phyloP scores from a whole-genome alignment of 2,888 invertebrate species.

The Agapostemon virescens region DNA sequence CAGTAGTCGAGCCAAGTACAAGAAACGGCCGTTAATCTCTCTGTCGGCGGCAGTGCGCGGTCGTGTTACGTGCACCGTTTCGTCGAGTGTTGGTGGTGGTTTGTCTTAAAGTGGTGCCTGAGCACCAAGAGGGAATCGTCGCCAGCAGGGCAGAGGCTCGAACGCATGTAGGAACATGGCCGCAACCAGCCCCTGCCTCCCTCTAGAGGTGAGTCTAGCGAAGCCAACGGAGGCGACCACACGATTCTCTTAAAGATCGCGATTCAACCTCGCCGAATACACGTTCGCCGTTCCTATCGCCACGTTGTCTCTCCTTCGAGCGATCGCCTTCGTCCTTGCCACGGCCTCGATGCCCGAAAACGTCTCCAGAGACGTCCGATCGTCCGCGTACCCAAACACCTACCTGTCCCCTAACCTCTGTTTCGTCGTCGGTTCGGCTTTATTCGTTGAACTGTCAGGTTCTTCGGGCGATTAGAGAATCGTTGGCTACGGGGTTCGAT shows the following conservation, averaged over 20 bases:
- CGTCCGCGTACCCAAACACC: not conserved
- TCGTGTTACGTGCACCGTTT: conserved; percentile 25
- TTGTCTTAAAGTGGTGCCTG: conserved; percentile 60
- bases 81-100: conserved; percentile 62
- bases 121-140: conserved; percentile 75
- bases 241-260: conserved; percentile 26
- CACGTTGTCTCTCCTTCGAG: not conserved
- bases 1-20: not conserved
- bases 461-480: no score
- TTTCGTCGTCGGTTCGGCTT: no score
- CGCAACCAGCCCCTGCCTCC: conserved; percentile 81
- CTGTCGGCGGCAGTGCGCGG: conserved; percentile 1
- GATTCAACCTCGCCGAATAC: not conserved
- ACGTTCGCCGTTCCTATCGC: not conserved
- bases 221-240: conserved; percentile 57
- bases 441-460: no score
- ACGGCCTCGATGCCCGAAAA: not conserved
- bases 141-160: conserved; percentile 80
- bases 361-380: not conserved
- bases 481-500: no score
- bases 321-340: not conserved
- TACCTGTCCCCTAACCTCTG: not conserved
- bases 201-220: conserved; percentile 79
- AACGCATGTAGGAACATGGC: conserved; percentile 81
- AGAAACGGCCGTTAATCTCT: not conserved